Conservation (phyloP, 2,888 invertebrate species). For the Apamea crenata region DNA sequence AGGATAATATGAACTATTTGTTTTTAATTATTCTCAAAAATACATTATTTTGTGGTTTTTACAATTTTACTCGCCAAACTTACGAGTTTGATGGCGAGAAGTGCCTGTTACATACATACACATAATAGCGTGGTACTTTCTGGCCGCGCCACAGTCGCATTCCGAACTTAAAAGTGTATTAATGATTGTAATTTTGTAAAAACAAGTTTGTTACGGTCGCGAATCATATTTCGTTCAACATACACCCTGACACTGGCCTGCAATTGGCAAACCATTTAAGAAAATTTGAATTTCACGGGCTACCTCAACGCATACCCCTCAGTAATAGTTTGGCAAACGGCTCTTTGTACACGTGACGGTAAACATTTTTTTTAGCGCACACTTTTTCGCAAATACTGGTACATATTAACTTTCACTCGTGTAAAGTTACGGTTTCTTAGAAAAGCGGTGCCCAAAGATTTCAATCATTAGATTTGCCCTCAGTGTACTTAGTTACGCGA, state of each 20-base stretch:
- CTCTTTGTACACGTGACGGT: background rate
- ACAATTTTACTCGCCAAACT: too few species aligned
- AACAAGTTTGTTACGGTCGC: background rate
- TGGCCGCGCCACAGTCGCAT: too few species aligned
- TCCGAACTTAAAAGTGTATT: background rate
- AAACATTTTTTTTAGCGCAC: constrained; percentile 10
- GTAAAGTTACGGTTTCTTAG: background rate
- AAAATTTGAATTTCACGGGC: background rate
- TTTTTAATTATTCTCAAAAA: too few species aligned
- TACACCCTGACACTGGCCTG: background rate
- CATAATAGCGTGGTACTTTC: too few species aligned
- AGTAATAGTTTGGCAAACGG: background rate
- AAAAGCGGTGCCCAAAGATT: background rate
- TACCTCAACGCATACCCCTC: too few species aligned
- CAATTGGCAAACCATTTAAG: background rate
- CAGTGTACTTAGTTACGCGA: background rate
- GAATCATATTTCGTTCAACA: background rate
- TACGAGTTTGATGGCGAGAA: too few species aligned
- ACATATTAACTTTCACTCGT: constrained; percentile 29
- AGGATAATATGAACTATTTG: too few species aligned
- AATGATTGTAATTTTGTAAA: background rate
- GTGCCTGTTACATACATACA: too few species aligned
- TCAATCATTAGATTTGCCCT: background rate
- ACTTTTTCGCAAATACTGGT: constrained; percentile 12
- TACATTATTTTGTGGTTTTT: too few species aligned